Base-by-base conservation (phyloP, 1,140 invertebrate species). In the Solen grandis region DNA sequence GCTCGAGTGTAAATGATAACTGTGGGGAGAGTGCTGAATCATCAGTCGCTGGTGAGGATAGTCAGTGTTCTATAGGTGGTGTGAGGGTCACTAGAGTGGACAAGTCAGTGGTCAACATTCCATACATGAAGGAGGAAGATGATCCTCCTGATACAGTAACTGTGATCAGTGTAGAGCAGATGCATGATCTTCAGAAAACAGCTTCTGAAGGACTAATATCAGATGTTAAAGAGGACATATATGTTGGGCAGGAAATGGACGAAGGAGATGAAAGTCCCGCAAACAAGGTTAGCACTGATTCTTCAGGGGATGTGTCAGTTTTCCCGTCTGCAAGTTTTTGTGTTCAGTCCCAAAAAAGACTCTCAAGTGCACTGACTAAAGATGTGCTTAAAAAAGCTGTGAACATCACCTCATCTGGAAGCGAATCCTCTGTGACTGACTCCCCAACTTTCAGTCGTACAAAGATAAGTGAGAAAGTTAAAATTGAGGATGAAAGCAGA, bases 281-380 rank as follows among this genome's bases (percentile, higher is more conserved):
- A 5, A 19, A 55, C 54, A 19, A 55, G n/a, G 5, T 19, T 5
- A 19, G 27, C 4, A 19, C 52, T 57, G 31, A 55, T 57, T 35
- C 55, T n/a, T 74, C 57, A 2, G 33, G 62, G 59, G 70, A 74
- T 55, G 29, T 62, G 35, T 19, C 41, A 1, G 35, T n/a, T 33
- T 36, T 74, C 5, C 70, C 70, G 35, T 62, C 70, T 33, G 57
- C 57, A 46, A 74, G 57, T n/a, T 60, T 62, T 60, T 60, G 55
- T 19, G 38, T 52, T 38, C n/a, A n/a, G n/a, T n/a, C n/a, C n/a
- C n/a, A n/a, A n/a, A n/a, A n/a, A n/a, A n/a, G n/a, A n/a, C n/a
- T n/a, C n/a, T n/a, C n/a, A n/a, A n/a, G n/a, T n/a, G n/a, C n/a
- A n/a, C n/a, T n/a, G n/a, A n/a, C n/a, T n/a, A n/a, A n/a, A n/a